Evolutionary conservation across 2,113 vertebrate species (phyloP).

Genomic region (Syrrhaptes paradoxus): DNA sequence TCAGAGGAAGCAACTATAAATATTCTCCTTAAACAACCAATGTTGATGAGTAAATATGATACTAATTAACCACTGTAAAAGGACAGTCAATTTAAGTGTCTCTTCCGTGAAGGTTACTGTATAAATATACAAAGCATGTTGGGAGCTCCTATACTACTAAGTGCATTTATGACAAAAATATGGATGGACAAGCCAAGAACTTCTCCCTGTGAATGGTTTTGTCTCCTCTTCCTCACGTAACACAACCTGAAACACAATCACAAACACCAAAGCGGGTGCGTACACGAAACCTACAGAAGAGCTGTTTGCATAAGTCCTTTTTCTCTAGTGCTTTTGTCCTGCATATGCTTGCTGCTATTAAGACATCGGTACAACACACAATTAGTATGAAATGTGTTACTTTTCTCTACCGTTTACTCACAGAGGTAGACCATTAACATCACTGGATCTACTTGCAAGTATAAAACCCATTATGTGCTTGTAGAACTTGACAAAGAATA

Average conservation of each 20-base stretch:
- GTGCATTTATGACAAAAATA: not conserved
- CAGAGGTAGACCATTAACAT: not conserved
- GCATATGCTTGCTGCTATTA: not conserved
- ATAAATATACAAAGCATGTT: not conserved
- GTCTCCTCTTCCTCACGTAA: not conserved
- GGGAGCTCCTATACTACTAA: not conserved
- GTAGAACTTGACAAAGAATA: not conserved
- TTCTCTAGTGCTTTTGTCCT: not conserved
- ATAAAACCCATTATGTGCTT: not conserved
- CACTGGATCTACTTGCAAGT: not conserved
- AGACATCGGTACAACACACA: not conserved
- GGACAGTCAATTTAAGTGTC: not conserved
- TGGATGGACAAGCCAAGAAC: not conserved
- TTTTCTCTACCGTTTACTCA: not conserved
- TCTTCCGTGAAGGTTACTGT: not conserved
- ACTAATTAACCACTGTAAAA: not conserved
- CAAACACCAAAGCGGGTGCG: accelerated
- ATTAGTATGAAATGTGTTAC: not conserved
- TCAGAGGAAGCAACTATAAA: not conserved
- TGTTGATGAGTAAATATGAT: not conserved
- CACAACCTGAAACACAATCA: not conserved
- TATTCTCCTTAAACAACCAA: not conserved
- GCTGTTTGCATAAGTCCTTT: accelerated
- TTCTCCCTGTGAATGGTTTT: not conserved
- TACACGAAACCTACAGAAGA: not conserved